These are phyloP conservation scores for Tiliqua scincoides DNA, from an alignment of 2,113 vertebrate species.

Conservation along the genomic window DNA sequence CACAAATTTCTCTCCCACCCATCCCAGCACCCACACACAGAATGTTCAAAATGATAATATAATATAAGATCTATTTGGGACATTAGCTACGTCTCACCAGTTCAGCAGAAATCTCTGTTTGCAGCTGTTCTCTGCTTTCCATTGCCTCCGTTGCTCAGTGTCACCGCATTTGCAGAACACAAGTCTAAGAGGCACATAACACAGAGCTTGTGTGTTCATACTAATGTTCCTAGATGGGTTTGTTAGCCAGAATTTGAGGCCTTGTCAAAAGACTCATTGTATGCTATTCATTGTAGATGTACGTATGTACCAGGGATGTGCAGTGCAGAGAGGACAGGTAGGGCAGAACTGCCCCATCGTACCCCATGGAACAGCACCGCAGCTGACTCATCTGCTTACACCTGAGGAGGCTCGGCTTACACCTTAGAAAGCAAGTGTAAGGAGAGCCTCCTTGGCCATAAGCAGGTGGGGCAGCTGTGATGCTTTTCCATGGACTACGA, in stretches of 20 bases:
- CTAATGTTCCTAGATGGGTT: background rate
- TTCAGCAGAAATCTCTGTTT: background rate
- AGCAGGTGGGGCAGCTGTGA: too few relatives aligned
- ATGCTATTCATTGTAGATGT: background rate
- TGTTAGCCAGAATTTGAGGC: conserved; percentile 23
- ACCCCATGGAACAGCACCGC: too few relatives aligned
- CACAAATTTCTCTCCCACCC: background rate
- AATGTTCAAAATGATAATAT: background rate
- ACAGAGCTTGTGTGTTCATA: conserved; percentile 7
- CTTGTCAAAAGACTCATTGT: background rate
- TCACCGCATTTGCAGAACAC: conserved; percentile 18
- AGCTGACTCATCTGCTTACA: too few relatives aligned
- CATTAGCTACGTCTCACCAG: conserved; percentile 23
- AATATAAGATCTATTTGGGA: background rate
- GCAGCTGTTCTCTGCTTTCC: background rate
- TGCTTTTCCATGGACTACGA: too few relatives aligned
- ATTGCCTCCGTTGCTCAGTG: conserved; percentile 9
- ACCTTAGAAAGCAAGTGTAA: too few relatives aligned
- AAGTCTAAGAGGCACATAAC: conserved; percentile 14
- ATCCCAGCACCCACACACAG: background rate
- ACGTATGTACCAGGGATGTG: background rate
- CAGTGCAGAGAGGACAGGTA: too few relatives aligned
- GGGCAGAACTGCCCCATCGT: too few relatives aligned
- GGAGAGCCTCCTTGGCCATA: too few relatives aligned
- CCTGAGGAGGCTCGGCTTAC: too few relatives aligned